A percentile compares a stretch with the other conserved stretches of the same genome.
Evolutionary conservation across 2,888 invertebrate genomes (phyloP).

Genomic region (Platycheirus rosarum): DNA sequence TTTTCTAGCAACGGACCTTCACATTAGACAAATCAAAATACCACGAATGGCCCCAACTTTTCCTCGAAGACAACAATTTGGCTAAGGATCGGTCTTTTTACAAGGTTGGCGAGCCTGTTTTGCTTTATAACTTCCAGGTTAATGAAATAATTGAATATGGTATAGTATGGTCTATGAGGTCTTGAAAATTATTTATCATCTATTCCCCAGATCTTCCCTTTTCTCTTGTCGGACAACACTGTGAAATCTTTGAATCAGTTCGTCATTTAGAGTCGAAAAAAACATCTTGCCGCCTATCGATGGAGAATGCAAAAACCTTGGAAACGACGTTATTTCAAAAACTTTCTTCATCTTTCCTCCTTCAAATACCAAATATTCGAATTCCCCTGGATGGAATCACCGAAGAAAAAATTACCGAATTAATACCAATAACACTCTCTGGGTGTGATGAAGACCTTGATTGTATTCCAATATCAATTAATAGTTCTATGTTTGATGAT

Average conservation of each 20-base stretch:
- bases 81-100: constrained; percentile 20
- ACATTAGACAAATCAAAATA: neutral
- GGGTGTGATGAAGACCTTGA: constrained; percentile 19
- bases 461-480: constrained; percentile 24
- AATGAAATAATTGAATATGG: constrained; percentile 50
- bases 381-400: constrained; percentile 17
- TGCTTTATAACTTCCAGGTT: constrained; percentile 35
- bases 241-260: constrained; percentile 78
- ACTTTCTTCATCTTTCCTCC: constrained; percentile 37
- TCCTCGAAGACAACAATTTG: constrained; percentile 26
- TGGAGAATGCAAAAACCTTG: constrained; percentile 71
- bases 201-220: constrained; percentile 77
- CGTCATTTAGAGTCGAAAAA: constrained; percentile 76
- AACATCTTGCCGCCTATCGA: constrained; percentile 76
- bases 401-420: constrained; percentile 12
- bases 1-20: constrained; percentile 35
- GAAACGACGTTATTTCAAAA: constrained; percentile 48
- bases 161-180: neutral
- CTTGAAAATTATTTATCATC: neutral
- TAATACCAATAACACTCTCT: constrained; percentile 40
- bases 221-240: constrained; percentile 77
- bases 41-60: constrained; percentile 48
- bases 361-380: constrained; percentile 39
- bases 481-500: constrained; percentile 35
- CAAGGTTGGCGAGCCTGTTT: constrained; percentile 48